Percentiles rank a stretch among this genome's conserved stretches.
Conservation (phyloP, 1,140 invertebrate species). For the Procambarus virginalis region DNA sequence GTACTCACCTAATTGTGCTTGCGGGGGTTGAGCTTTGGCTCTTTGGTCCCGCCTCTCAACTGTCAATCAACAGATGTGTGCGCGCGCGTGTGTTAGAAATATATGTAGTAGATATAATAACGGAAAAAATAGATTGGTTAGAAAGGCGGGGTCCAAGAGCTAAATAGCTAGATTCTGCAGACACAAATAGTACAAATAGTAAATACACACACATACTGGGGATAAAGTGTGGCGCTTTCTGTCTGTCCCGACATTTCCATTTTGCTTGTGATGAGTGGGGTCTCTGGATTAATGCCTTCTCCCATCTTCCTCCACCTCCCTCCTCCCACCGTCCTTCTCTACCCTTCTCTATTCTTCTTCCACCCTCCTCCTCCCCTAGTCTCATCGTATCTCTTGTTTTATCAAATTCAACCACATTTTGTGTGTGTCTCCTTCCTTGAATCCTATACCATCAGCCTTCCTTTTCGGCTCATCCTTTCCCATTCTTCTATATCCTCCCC, state of each 20-base stretch:
- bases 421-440: not conserved
- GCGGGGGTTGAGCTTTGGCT: too few relatives aligned
- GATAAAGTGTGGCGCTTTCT: slow-evolving; percentile 2
- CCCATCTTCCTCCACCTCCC: not conserved
- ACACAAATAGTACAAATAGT: too few relatives aligned
- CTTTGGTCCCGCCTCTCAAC: too few relatives aligned
- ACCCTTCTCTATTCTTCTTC: not conserved
- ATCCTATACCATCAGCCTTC: not conserved
- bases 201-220: not conserved
- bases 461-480: not conserved
- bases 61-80: too few relatives aligned
- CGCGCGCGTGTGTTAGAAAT: too few relatives aligned
- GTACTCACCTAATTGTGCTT: too few relatives aligned
- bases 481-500: not conserved
- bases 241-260: slow-evolving; percentile 29
- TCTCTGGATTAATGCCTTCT: not conserved
- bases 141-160: not conserved
- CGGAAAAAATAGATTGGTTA: too few relatives aligned
- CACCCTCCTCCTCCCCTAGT: not conserved
- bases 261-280: slow-evolving; percentile 34
- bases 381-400: not conserved
- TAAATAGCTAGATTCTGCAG: too few relatives aligned
- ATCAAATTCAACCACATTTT: not conserved
- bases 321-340: not conserved
- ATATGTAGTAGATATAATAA: too few relatives aligned